Conservation (phyloP, 2,113 vertebrate genomes). For the Scomber scombrus region DNA sequence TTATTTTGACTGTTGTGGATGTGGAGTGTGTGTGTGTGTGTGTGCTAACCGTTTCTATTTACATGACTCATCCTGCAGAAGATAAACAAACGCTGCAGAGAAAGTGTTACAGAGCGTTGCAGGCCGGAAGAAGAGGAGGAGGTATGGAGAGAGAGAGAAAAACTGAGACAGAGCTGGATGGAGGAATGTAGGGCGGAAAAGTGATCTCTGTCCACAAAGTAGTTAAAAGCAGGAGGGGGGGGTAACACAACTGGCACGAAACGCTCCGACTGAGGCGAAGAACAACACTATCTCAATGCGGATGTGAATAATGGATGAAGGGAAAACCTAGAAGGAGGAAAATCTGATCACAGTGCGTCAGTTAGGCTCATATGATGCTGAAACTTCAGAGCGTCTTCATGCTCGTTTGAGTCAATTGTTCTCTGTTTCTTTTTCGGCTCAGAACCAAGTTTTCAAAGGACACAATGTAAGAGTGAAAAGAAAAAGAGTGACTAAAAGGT, state of each 20-base stretch:
- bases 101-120: not conserved
- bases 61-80: slow-evolving; percentile 25
- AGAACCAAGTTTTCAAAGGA: not conserved
- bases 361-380: not conserved
- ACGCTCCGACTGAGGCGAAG: not conserved
- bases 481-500: too few species aligned
- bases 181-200: slow-evolving; percentile 13
- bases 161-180: slow-evolving; percentile 9
- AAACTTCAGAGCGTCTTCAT: not conserved
- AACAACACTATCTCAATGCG: not conserved
- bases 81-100: slow-evolving; percentile 13
- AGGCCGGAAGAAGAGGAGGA: not conserved
- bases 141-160: not conserved
- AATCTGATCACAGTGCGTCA: slow-evolving; percentile 5
- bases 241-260: not conserved
- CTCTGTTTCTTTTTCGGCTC: not conserved
- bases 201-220: not conserved
- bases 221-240: not conserved
- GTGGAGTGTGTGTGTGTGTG: not conserved
- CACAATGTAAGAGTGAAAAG: too few species aligned
- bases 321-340: slow-evolving; percentile 39
- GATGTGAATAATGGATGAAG: slow-evolving; percentile 51
- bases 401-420: not conserved
- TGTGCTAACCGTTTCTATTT: not conserved
- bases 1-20: not conserved